Evolutionary conservation across 2,113 vertebrate species (phyloP).

Genomic region (Microcebus murinus): DNA sequence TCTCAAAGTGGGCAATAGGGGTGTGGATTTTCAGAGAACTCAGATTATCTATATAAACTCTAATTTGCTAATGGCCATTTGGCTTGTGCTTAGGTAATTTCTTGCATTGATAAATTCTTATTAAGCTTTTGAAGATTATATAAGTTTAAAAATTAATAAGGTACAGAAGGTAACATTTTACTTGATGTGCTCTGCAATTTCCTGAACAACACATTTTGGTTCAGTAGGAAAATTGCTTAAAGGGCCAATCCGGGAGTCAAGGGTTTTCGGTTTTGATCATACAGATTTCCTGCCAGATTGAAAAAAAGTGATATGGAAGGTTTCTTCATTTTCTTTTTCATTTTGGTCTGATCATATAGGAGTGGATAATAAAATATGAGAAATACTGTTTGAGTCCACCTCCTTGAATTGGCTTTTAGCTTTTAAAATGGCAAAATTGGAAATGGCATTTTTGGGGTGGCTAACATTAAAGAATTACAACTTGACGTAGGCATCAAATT

Average conservation of each 20-base stretch:
- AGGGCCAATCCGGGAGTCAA: neutral
- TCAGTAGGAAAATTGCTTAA: neutral
- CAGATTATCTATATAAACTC: too few species aligned
- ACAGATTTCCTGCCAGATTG: neutral
- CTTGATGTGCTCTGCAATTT: neutral
- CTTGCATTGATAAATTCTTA: neutral
- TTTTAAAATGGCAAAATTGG: conserved; percentile 75
- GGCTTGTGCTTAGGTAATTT: neutral
- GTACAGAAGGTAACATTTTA: neutral
- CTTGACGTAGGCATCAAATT: neutral
- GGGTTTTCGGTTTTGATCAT: neutral
- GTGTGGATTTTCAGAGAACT: too few species aligned
- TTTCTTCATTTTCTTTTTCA: neutral
- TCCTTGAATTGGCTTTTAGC: conserved; percentile 54
- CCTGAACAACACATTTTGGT: neutral
- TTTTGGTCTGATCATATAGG: neutral
- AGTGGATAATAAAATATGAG: neutral
- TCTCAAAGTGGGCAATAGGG: too few species aligned
- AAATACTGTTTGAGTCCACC: neutral
- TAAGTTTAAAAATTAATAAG: neutral
- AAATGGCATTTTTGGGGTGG: neutral
- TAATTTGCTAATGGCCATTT: too few species aligned
- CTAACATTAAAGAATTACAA: conserved; percentile 54
- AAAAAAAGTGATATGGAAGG: neutral
- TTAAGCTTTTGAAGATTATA: neutral